These are phyloP conservation scores for Anabacerthia variegaticeps DNA, from an alignment of 2,797 vertebrate species.

Conservation along the genomic window DNA sequence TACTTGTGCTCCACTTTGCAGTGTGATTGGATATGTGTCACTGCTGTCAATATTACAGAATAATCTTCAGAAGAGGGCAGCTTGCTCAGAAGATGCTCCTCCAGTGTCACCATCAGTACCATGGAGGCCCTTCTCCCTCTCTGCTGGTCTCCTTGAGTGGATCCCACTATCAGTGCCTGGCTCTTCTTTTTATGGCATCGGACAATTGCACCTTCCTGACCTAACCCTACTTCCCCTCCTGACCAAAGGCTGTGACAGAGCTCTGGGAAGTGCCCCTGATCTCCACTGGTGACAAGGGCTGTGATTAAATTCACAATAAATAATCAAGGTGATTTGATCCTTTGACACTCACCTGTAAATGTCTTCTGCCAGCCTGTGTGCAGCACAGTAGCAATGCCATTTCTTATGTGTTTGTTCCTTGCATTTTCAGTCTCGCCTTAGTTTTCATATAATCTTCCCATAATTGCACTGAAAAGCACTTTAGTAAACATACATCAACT, in stretches of 20 bases:
- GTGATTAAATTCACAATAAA: not conserved
- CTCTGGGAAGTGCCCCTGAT: not conserved
- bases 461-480: not conserved
- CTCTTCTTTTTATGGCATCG: not conserved
- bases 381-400: not conserved
- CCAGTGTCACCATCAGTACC: not conserved
- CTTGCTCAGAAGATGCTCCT: not conserved
- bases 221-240: not conserved
- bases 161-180: not conserved
- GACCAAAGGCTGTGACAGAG: not conserved
- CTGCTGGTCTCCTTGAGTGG: not conserved
- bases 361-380: not conserved
- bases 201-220: no score
- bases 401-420: not conserved
- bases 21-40: not conserved
- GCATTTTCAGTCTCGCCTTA: not conserved
- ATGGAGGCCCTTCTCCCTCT: not conserved
- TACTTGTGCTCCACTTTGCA: not conserved
- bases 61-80: not conserved
- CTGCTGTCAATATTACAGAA: not conserved
- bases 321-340: not conserved
- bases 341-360: not conserved
- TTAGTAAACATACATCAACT: not conserved
- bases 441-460: not conserved
- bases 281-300: not conserved